A percentile compares a stretch with the other conserved stretches of the same genome.
Conservation (phyloP, 2,888 invertebrate genomes). For the Drosophila barbarae region DNA sequence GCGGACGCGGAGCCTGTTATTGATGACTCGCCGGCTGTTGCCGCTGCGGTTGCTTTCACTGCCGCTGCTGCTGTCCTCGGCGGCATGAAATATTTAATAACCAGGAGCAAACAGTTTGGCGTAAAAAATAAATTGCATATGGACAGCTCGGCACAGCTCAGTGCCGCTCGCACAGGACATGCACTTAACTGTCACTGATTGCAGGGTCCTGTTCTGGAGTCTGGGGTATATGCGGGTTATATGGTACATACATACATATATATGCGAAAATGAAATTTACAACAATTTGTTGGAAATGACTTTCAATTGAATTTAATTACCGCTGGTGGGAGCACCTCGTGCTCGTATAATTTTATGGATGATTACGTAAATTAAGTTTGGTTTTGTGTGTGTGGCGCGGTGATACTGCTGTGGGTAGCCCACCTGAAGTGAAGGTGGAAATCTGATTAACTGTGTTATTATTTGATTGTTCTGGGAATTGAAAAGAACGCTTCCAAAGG, state of each 20-base stretch:
- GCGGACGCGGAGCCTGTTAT: conserved; percentile 30
- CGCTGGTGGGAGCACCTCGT: conserved; percentile 21
- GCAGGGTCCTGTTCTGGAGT: conserved; percentile 7
- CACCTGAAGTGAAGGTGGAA: conserved; percentile 7
- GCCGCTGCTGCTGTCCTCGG: conserved; percentile 40
- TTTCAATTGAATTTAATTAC: conserved; percentile 65
- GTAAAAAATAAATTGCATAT: conserved; percentile 50
- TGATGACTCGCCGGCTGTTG: conserved; percentile 26
- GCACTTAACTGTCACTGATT: conserved; percentile 45
- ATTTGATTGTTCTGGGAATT: conserved; percentile 3
- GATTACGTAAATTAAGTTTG: conserved; percentile 54
- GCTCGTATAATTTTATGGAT: conserved; percentile 41
- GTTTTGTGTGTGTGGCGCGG: conserved; percentile 13
- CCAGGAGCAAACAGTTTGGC: conserved; percentile 47
- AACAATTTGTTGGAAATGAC: conserved; percentile 60
- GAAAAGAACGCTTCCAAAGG: conserved; percentile 1
- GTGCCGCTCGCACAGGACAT: conserved; percentile 16
- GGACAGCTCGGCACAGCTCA: conserved; percentile 22
- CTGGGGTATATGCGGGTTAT: conserved; percentile 10
- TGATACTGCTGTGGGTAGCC: conserved; percentile 18
- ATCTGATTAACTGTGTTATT: conserved; percentile 26
- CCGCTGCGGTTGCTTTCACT: conserved; percentile 17
- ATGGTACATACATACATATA: conserved; percentile 13
- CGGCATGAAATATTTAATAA: conserved; percentile 59
- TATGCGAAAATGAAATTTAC: conserved; percentile 57